Base-by-base conservation (phyloP, 2,113 vertebrate species). In the Gymnarchus niloticus region DNA sequence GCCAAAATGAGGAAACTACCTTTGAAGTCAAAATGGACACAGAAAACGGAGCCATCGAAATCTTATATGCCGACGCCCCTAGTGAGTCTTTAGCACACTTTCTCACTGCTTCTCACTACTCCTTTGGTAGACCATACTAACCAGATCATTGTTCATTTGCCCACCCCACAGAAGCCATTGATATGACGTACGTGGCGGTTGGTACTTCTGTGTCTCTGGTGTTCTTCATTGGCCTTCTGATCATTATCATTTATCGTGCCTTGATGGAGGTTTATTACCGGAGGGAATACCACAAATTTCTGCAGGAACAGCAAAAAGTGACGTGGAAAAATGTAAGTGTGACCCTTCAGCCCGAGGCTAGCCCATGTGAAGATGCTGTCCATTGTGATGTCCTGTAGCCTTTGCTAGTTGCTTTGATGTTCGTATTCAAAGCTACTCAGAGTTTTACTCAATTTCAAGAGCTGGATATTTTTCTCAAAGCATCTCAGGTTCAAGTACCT, bases 321-420 rank as follows among this genome's bases (percentile, higher is more conserved):
- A 84, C 87, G 6, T 94, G 95, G 94, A 92, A 94, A 5, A 89
- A 93, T 91, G 95, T 96, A 21, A 92, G 89, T 41, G 8, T 57
- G 5, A 52, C 19, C 33, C 56, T 59, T 10, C 37, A 23, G 37
- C 17, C 1, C 17, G 54, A 41, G 23, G 21, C 44, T n/a, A 23
- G 41, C 21, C 44, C 46, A 48, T 6, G 3, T 78, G 76, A 48
- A 78, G 9, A 78, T 48, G 76, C 46, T 48, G 28, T 69, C 61
- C 61, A 73, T 73, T 14, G 19, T 41, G 37, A 17, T 73, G 65
- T 17, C 61, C 61, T 69, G 3, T 69, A 69, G 28, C 37, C 10
- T 2, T n/a, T 12, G 9, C 61, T 17, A 69, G 28, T 65, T 65
- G 33, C n/a, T 65, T 65, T 33, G 59, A 69, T 37, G 61, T 37